These are phyloP conservation scores for Euphysa ruthae DNA, from an alignment of 30 jellyfish, hydroid and myxozoan species.

Conservation along the genomic window DNA sequence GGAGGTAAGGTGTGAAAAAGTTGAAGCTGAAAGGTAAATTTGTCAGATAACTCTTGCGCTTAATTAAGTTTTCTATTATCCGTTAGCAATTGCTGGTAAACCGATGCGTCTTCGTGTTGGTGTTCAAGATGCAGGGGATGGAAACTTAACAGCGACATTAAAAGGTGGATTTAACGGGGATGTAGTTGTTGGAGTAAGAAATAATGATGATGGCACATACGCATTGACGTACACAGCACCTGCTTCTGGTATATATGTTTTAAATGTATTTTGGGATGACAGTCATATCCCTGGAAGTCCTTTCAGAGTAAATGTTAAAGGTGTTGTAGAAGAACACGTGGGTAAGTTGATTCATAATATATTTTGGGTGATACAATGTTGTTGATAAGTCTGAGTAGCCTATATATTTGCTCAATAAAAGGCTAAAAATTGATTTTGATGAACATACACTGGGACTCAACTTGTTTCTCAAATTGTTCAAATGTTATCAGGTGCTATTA, in stretches of 20 bases:
- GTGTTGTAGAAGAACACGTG: constrained; percentile 46
- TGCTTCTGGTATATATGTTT: constrained; percentile 63
- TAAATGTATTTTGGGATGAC: constrained; percentile 63
- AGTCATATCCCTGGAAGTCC: constrained; percentile 84
- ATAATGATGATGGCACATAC: constrained; percentile 54
- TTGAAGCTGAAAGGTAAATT: no score
- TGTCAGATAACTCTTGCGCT: no score
- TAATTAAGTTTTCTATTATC: no score
- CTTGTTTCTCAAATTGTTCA: no score
- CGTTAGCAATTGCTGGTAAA: constrained; percentile 71
- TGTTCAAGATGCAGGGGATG: constrained; percentile 70
- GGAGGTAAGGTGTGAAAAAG: no score
- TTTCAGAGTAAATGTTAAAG: constrained; percentile 50
- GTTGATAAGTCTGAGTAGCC: no score
- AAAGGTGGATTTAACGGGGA: constrained; percentile 36
- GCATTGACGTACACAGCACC: constrained; percentile 55
- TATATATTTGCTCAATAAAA: neutral
- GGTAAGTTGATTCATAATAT: no score
- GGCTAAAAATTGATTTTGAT: neutral
- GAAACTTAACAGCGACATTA: constrained; percentile 63
- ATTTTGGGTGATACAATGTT: no score
- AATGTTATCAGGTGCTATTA: no score
- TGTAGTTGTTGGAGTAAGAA: constrained; percentile 37
- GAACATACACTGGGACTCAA: no score
- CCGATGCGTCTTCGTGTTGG: constrained; percentile 35